phyloP scores from a whole-genome alignment of 1,140 invertebrate genomes.

The Cherax destructor region DNA sequence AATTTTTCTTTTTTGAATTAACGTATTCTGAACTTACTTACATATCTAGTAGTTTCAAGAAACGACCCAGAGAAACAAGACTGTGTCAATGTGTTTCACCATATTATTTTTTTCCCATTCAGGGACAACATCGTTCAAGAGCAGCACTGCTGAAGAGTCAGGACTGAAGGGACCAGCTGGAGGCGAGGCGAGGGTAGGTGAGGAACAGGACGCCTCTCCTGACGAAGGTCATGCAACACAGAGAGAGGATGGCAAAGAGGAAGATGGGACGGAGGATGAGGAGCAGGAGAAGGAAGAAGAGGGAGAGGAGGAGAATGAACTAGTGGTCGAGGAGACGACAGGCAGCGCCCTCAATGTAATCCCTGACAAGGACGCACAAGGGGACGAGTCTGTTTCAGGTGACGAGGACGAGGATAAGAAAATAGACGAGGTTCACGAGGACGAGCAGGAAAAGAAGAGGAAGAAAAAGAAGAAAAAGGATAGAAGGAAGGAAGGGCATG shows the following conservation, averaged over 20 bases:
- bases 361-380: slow-evolving; percentile 59
- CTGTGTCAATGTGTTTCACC: too few species aligned
- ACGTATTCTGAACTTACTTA: too few species aligned
- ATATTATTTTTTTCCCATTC: too few species aligned
- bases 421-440: slow-evolving; percentile 5
- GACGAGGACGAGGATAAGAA: slow-evolving; percentile 12
- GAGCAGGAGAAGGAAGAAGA: slow-evolving; percentile 6
- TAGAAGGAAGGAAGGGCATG: background rate
- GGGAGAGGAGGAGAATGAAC: slow-evolving; percentile 39
- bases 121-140: too few species aligned
- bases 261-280: background rate
- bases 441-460: slow-evolving; percentile 39
- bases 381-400: slow-evolving; percentile 55
- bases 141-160: background rate
- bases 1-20: too few species aligned
- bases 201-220: background rate
- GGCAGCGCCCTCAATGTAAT: slow-evolving; percentile 45
- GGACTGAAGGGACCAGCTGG: background rate
- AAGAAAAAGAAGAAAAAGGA: slow-evolving; percentile 28
- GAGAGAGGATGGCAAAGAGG: too few species aligned
- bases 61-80: too few species aligned
- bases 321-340: slow-evolving; percentile 35
- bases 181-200: slow-evolving; percentile 5
- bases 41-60: too few species aligned
- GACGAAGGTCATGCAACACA: background rate